Percentiles rank a stretch among this genome's conserved stretches.
Conservation (phyloP, 1,140 invertebrate species). For the Galleria mellonella region DNA sequence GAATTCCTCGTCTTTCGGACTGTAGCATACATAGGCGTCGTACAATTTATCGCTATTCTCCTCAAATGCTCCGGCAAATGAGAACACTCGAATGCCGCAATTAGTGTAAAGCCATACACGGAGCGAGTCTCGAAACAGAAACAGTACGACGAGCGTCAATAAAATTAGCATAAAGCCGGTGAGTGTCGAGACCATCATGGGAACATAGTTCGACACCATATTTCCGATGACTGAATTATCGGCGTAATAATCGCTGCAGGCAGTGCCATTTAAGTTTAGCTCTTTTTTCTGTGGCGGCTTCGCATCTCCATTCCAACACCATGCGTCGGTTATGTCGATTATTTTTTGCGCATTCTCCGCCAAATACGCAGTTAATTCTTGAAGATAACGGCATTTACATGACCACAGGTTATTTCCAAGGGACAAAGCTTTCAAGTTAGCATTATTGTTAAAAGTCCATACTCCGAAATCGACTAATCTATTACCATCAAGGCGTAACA, state of each 20-base stretch:
- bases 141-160: conserved; percentile 82
- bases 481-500: conserved; percentile 90
- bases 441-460: conserved; percentile 86
- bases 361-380: conserved; percentile 89
- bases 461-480: conserved; percentile 86
- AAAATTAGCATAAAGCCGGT: conserved; percentile 83
- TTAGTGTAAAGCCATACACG: conserved; percentile 91
- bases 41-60: conserved; percentile 88
- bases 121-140: conserved; percentile 88
- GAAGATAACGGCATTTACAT: conserved; percentile 92
- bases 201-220: conserved; percentile 88
- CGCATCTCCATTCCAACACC: conserved; percentile 86
- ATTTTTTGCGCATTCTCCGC: conserved; percentile 87
- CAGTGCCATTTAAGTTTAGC: conserved; percentile 87
- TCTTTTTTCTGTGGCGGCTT: conserved; percentile 82
- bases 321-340: conserved; percentile 84
- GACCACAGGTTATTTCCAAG: conserved; percentile 91
- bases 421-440: conserved; percentile 81
- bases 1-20: conserved; percentile 93
- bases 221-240: conserved; percentile 88
- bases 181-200: conserved; percentile 86
- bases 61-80: conserved; percentile 76
- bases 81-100: conserved; percentile 88
- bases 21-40: conserved; percentile 95
- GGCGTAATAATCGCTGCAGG: conserved; percentile 88